phyloP scores from a whole-genome alignment of 2,888 invertebrate genomes.

The Noctua fimbriata region DNA sequence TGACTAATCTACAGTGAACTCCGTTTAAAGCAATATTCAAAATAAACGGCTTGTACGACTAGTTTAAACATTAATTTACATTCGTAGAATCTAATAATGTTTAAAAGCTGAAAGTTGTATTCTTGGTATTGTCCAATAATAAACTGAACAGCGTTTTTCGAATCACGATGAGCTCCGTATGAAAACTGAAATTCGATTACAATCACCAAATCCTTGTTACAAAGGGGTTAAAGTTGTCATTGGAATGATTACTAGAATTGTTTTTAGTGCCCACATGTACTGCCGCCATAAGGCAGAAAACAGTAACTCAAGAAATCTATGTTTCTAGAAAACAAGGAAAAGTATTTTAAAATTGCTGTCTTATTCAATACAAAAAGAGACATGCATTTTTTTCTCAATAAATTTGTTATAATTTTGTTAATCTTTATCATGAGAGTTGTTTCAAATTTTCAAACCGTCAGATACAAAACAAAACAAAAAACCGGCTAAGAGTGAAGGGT shows the following conservation, averaged over 20 bases:
- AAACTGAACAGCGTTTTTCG: no score
- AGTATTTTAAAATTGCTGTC: no score
- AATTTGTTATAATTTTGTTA: no score
- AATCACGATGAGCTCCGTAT: no score
- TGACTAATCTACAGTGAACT: not conserved
- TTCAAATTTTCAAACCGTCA: no score
- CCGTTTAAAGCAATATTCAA: not conserved
- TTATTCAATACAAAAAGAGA: no score
- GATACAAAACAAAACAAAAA: no score
- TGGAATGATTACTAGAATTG: conserved; percentile 5
- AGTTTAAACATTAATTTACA: not conserved
- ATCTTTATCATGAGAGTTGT: no score
- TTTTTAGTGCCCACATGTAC: not conserved
- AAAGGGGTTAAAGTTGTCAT: not conserved
- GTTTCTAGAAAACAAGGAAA: no score
- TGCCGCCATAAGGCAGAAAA: not conserved
- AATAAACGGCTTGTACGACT: not conserved
- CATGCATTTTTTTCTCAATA: no score
- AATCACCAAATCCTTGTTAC: not conserved
- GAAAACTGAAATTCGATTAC: not conserved
- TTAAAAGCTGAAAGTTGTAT: not conserved
- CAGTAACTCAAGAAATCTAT: not conserved
- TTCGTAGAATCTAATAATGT: not conserved
- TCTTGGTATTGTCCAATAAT: not conserved
- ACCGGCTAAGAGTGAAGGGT: no score